A percentile compares a stretch with the other conserved stretches of the same genome.
Conservation (phyloP, 2,113 vertebrate species). For the Euleptes europaea region DNA sequence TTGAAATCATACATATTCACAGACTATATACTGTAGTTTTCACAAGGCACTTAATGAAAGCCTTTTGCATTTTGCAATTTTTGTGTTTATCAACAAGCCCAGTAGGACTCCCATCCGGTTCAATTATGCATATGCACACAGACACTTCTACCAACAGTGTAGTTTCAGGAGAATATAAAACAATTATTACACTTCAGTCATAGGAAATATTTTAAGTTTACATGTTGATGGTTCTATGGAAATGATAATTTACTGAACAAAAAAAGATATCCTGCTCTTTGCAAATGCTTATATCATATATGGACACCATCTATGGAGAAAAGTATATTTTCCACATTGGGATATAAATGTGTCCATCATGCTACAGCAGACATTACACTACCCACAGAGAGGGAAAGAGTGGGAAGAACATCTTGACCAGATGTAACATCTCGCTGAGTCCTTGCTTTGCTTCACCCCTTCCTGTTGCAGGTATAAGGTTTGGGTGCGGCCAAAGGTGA, state of each 20-base stretch:
- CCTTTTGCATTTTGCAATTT: slow-evolving; percentile 11
- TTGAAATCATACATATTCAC: no score
- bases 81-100: not conserved
- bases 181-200: not conserved
- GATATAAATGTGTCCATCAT: not conserved
- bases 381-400: no score
- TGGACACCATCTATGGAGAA: no score
- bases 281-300: not conserved
- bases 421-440: no score
- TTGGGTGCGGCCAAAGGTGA: no score
- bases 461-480: no score
- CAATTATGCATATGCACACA: not conserved
- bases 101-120: not conserved
- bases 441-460: no score
- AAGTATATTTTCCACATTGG: not conserved
- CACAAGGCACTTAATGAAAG: not conserved
- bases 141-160: not conserved
- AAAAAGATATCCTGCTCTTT: not conserved
- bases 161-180: not conserved
- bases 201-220: not conserved
- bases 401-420: no score
- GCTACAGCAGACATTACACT: not conserved
- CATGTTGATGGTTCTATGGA: slow-evolving; percentile 16
- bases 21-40: not conserved
- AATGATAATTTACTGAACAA: slow-evolving; percentile 11